Base-by-base conservation (phyloP, 2,797 vertebrate species). In the Etheostoma perlongum region DNA sequence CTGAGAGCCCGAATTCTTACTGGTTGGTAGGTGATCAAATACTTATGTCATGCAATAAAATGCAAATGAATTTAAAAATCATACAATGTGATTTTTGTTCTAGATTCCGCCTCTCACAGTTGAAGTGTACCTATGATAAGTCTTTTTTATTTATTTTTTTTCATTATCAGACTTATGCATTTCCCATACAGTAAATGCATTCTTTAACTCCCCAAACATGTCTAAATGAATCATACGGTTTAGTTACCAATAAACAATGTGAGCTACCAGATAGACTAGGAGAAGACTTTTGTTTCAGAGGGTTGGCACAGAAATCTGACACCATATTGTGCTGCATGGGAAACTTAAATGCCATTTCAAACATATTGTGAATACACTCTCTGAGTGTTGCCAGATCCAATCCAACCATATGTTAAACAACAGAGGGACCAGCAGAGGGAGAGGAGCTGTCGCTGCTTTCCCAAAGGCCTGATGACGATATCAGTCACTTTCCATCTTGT, bases 311-410 rank as follows among this genome's bases (percentile, higher is more conserved):
- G 25, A 61, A 67, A 70, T 77, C 62, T 64, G 51, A 78, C 33
- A 58, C 55, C 42, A 49, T 74, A 71, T 79, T 81, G 68, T 55
- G 55, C 44, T 52, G 19, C 60, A 47, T 16, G 25, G 48, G 16
- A 48, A 63, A 75, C 81, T 76, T 70, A 70, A 71, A 85, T 51
- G 23, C 21, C 10, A 47, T 87, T 76, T 85, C 40, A 69, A 63
- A 70, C 81, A 68, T 76, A 71, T 42, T 81, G 74, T 55, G 67
- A 67, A 53, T 15, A 19, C 13, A 51, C 47, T 83, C 18, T 53
- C 36, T 47, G 46, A 71, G 66, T 76, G 33, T 60, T 82, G 81
- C 55, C 69, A 79, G 57, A 67, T 68, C 63, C 59, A 49, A 19
- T 65, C 21, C 16, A 71, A 58, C 53, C 72, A 73, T 85, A 67